A percentile compares a stretch with the other conserved stretches of the same genome.
These are phyloP conservation scores for Vidua macroura DNA, from an alignment of 2,113 vertebrate species.

Conservation along the genomic window DNA sequence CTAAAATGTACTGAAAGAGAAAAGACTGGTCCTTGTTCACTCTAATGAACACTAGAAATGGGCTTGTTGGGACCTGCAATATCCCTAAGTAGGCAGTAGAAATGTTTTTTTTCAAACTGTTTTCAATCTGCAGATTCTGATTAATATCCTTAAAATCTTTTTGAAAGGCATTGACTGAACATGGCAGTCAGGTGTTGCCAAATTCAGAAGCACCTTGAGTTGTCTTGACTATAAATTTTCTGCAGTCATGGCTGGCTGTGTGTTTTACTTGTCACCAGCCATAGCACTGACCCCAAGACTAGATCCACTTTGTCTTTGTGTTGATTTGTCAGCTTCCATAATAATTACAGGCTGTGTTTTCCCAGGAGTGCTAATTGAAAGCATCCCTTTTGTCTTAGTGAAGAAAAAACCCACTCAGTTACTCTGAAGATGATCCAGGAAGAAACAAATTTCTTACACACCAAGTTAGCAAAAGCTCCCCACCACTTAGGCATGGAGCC, in stretches of 20 bases:
- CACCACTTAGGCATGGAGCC: not conserved
- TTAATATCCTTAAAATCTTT: not conserved
- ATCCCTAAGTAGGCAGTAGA: not conserved
- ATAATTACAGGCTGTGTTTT: conserved; percentile 12
- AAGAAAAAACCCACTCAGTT: not conserved
- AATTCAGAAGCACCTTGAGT: not conserved
- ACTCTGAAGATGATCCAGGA: not conserved
- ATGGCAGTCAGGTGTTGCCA: not conserved
- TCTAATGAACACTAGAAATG: not conserved
- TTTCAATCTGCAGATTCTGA: not conserved
- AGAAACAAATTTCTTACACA: not conserved
- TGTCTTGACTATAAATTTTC: not conserved
- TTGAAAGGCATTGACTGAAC: not conserved
- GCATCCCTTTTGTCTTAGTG: not conserved
- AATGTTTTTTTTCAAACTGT: not conserved
- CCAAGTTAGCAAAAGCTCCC: not conserved
- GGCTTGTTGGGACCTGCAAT: not conserved
- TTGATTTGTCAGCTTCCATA: not conserved
- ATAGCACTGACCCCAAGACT: not conserved
- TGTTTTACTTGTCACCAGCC: not conserved
- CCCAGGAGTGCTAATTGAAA: not conserved
- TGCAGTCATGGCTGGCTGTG: not conserved
- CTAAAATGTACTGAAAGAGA: not conserved
- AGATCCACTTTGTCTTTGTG: not conserved
- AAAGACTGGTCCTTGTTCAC: not conserved